These are phyloP conservation scores for Pangasius krempfi DNA, from an alignment of 2,797 vertebrate species.

Conservation along the genomic window DNA sequence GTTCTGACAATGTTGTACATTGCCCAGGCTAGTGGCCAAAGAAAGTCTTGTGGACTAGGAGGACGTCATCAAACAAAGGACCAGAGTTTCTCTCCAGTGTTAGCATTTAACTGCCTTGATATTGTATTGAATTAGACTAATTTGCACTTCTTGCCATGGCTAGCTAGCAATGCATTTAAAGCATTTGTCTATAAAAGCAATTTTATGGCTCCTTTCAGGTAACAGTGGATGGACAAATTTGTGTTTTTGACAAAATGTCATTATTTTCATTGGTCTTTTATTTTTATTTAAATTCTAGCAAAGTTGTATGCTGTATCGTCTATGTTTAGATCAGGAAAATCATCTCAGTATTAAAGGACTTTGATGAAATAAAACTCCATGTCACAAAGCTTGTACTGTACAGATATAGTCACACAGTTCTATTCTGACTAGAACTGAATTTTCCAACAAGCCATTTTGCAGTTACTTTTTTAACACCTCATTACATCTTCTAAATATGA, in stretches of 20 bases:
- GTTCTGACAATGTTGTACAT: neutral
- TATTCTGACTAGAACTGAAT: neutral
- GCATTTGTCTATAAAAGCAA: neutral
- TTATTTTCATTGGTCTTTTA: neutral
- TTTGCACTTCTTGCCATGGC: neutral
- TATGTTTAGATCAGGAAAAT: neutral
- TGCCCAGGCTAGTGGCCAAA: neutral
- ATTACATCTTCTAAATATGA: conserved; percentile 21
- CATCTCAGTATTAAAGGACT: neutral
- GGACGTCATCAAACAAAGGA: neutral
- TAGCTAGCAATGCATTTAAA: neutral
- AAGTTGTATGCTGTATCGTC: neutral
- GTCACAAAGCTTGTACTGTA: neutral
- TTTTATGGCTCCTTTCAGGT: neutral
- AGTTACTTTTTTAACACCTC: neutral
- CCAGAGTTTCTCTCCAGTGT: neutral
- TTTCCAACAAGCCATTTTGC: neutral
- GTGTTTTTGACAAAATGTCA: neutral
- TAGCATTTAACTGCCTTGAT: neutral
- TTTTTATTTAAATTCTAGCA: neutral
- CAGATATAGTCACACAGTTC: neutral
- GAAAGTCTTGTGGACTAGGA: neutral
- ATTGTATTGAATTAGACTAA: neutral
- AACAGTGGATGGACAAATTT: neutral
- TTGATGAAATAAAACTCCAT: neutral